These are phyloP conservation scores for Hecatera dysodea DNA, from an alignment of 2,888 invertebrate genomes.

Conservation along the genomic window DNA sequence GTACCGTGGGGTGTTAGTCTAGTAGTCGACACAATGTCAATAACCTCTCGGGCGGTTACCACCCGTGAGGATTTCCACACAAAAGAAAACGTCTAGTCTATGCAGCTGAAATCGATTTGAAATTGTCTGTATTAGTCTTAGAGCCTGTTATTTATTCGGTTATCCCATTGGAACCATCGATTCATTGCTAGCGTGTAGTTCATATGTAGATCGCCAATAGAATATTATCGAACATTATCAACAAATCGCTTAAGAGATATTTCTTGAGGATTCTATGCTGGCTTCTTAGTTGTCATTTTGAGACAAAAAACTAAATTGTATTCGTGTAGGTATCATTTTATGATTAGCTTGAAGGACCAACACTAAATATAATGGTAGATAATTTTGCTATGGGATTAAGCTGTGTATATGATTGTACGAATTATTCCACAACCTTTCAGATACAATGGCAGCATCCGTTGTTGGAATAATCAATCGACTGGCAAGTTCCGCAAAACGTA, in stretches of 20 bases:
- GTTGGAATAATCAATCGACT: not conserved
- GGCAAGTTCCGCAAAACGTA: not conserved
- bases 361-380: not conserved
- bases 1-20: constrained; percentile 12
- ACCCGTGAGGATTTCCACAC: not conserved
- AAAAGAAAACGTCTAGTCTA: not conserved
- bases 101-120: not conserved
- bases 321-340: not conserved
- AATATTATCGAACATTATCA: too few species aligned
- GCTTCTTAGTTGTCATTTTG: not conserved
- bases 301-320: not conserved
- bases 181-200: constrained; percentile 1
- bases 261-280: not conserved
- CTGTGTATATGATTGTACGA: not conserved
- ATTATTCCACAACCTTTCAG: not conserved
- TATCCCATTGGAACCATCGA: not conserved
- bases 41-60: constrained; percentile 14
- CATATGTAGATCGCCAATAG: not conserved
- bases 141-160: not conserved
- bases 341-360: not conserved
- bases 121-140: not conserved
- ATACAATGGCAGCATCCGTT: not conserved
- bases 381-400: not conserved
- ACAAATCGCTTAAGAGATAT: not conserved
- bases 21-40: constrained; percentile 20